These are phyloP conservation scores for Labroides dimidiatus DNA, from an alignment of 2,797 vertebrate species.

Conservation along the genomic window DNA sequence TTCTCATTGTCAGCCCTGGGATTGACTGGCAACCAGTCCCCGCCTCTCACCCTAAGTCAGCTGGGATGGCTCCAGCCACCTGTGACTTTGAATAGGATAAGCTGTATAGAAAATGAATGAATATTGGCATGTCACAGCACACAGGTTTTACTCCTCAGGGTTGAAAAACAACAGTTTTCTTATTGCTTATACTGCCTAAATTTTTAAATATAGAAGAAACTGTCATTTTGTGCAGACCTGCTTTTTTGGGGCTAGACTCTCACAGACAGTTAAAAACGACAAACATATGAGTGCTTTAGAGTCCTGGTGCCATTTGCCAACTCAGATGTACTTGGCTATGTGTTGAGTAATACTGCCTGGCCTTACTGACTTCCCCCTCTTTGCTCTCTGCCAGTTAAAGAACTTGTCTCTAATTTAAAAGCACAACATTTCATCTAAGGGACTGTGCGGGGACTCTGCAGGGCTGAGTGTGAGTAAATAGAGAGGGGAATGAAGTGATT, in stretches of 20 bases:
- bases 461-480: conserved; percentile 60
- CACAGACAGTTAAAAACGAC: conserved; percentile 17
- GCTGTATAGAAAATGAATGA: too few relatives aligned
- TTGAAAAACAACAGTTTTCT: too few relatives aligned
- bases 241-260: conserved; percentile 1
- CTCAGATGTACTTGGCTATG: conserved; percentile 64
- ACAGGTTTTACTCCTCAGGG: too few relatives aligned
- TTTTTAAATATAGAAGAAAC: neutral
- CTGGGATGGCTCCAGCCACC: too few relatives aligned
- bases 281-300: conserved; percentile 34
- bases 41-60: too few relatives aligned
- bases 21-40: too few relatives aligned
- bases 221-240: neutral
- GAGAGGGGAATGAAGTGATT: conserved; percentile 52
- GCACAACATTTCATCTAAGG: conserved; percentile 28
- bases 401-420: conserved; percentile 56
- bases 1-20: too few relatives aligned
- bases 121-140: too few relatives aligned
- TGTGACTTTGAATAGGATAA: too few relatives aligned
- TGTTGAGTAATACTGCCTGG: conserved; percentile 55
- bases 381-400: conserved; percentile 38
- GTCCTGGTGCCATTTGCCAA: conserved; percentile 51
- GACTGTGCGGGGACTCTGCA: conserved; percentile 17
- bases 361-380: conserved; percentile 43
- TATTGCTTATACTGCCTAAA: too few relatives aligned